These are phyloP conservation scores for Oceanites oceanicus DNA, from an alignment of 2,113 vertebrate species.

Conservation along the genomic window DNA sequence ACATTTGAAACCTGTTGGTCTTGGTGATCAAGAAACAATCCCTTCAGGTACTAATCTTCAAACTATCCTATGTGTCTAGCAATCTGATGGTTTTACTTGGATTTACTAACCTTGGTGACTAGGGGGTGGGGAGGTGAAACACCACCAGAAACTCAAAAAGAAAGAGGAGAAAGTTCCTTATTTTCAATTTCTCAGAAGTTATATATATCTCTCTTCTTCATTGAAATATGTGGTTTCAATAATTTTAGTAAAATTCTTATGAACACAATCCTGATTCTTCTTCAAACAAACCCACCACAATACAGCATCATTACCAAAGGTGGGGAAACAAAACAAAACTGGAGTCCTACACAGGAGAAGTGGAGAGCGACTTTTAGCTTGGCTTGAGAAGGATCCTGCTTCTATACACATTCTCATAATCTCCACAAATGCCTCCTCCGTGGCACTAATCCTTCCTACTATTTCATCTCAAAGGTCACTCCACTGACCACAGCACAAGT, in stretches of 20 bases:
- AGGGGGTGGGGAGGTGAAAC: rapidly evolving
- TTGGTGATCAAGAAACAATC: background rate
- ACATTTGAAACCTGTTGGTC: background rate
- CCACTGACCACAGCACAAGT: background rate
- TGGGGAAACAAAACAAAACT: background rate
- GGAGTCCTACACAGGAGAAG: background rate
- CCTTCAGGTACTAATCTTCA: background rate
- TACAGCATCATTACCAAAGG: background rate
- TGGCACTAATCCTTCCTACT: background rate
- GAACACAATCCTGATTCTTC: background rate
- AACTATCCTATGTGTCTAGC: background rate
- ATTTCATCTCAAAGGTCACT: background rate
- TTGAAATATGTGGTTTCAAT: background rate
- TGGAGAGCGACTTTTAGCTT: background rate
- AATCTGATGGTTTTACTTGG: background rate
- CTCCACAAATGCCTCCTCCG: background rate
- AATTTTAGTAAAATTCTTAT: background rate
- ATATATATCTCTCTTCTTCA: background rate
- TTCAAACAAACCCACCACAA: background rate
- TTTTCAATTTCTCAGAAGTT: background rate
- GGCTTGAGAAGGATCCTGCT: background rate
- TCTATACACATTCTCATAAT: background rate
- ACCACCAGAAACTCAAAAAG: background rate
- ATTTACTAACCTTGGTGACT: background rate
- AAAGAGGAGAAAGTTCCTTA: background rate